Base-by-base conservation (phyloP, 2,888 invertebrate species). In the Ectemnius lituratus region DNA sequence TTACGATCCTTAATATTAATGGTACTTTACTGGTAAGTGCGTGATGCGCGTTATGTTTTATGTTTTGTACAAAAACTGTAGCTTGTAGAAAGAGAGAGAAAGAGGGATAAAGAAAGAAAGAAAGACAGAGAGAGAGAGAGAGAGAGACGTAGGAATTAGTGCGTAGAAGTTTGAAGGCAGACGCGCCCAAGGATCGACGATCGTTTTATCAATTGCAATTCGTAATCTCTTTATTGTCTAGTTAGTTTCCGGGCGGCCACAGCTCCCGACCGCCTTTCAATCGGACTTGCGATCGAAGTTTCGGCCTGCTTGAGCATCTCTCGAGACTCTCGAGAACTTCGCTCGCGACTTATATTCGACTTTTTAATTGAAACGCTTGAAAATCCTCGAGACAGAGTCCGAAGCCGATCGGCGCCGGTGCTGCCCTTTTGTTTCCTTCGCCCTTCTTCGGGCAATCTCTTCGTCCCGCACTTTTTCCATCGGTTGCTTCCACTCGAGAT, bases 131-230 rank as follows among this genome's bases (percentile, higher is more conserved):
- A 11, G 37, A 23, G 3, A 23, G 23, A 23, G 3, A 23, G 23
- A 23, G 23, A 2, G 23, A 23, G 23, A 3, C 3, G 23, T 23
- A 23, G 2, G 23, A 23, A 23, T 23, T 23, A 23, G 23, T 23
- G 23, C 23, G 23, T 23, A 23, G 23, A 23, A 23, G 23, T 23
- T 23, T 23, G 23, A 23, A 23, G 47, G 47, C 11, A 47, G n/a
- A 14, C 11, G 46, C 28, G 20, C 45, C 67, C 45, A 56, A 56
- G 13, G 28, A 71, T 59, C 65, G 57, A 72, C 23, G 23, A 23
- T 23, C 23, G 23, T 37, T 37, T 37, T 37, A 56, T 66, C 77
- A 77, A 69, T 69, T 76, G 77, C 76, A 76, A 77, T 77, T 76
- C 68, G 64, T 70, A 65, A 59, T 67, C 70, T 20, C 20, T 62